Base-by-base conservation (phyloP, 2,797 vertebrate genomes). In the Coracias cyanogaster region DNA sequence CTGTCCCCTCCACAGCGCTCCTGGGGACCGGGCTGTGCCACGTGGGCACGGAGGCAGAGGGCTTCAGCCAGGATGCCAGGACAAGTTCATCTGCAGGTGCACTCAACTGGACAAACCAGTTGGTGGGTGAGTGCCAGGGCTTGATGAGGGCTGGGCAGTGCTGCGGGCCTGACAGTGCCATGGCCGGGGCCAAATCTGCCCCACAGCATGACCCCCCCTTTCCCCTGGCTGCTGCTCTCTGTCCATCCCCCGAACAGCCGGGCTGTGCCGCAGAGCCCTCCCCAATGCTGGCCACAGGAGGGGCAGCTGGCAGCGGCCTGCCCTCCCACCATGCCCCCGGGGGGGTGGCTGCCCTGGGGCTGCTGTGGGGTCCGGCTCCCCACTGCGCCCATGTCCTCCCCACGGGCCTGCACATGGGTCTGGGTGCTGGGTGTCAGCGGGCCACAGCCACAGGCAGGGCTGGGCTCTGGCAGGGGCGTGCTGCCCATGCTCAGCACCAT, bases 31-130 rank as follows among this genome's bases (percentile, higher is more conserved):
- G 60, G 43, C 71, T 95, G 25, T 90, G 85, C 62, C 62, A 86
- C 2, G 20, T 0, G 0, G 82, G 35, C 0, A 0, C 39, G 0
- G 4, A 67, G 25, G 72, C 8, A 0, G 52, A 65, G 4, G 25
- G 10, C 35, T 88, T 78, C 0, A 0, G 12, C 60, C 85, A 83
- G 80, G 39, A 81, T 0, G 12, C 61, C 26, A 43, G 49, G 41
- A 95, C 69, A 0, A 93, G 51, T 60, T 52, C 67, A 1, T 67
- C 72, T 2, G 2, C 3, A 10, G 26, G 33, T 7, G 0, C 3
- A 8, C 29, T 46, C 69, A 86, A 67, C 8, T 3, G 46, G 64
- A 87, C 85, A 0, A n/a, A 24, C 31, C 72, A 88, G 67, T 9
- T 7, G 1, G 8, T 28, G 14, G 33, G 96, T 96, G 89, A 96